A percentile compares a stretch with the other conserved stretches of the same genome.
Conservation (phyloP, 2,888 invertebrate genomes). For the Diarsia mendica region DNA sequence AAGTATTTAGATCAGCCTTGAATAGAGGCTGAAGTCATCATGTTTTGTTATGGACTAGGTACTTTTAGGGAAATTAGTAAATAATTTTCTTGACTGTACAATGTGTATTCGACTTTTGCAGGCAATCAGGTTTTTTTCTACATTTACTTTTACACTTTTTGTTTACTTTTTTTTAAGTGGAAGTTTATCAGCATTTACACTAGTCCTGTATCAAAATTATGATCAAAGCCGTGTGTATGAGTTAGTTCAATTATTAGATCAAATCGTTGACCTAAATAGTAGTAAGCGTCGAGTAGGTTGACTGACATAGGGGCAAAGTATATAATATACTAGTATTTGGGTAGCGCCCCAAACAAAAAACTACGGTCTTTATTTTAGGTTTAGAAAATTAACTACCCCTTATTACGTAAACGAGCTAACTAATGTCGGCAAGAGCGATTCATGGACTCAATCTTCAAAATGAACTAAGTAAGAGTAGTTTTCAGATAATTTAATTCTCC, state of each 20-base stretch:
- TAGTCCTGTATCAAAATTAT: conserved; percentile 45
- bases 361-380: not conserved
- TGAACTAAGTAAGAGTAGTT: not conserved
- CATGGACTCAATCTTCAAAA: not conserved
- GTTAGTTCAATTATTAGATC: conserved; percentile 63
- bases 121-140: not conserved
- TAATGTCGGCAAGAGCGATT: not conserved
- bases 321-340: too few relatives aligned
- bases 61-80: not conserved
- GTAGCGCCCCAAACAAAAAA: too few relatives aligned
- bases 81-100: not conserved
- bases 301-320: conserved; percentile 19
- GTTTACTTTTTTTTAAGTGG: not conserved
- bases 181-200: not conserved
- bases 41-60: conserved; percentile 33
- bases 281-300: conserved; percentile 29
- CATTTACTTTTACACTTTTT: not conserved
- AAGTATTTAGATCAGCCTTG: conserved; percentile 73
- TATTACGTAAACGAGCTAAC: not conserved
- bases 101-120: conserved; percentile 3
- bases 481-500: too few relatives aligned
- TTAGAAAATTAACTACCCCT: not conserved
- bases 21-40: not conserved
- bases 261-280: conserved; percentile 51
- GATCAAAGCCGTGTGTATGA: conserved; percentile 13